Base-by-base conservation (phyloP, 2,113 vertebrate species). In the Ailuropoda melanoleuca region DNA sequence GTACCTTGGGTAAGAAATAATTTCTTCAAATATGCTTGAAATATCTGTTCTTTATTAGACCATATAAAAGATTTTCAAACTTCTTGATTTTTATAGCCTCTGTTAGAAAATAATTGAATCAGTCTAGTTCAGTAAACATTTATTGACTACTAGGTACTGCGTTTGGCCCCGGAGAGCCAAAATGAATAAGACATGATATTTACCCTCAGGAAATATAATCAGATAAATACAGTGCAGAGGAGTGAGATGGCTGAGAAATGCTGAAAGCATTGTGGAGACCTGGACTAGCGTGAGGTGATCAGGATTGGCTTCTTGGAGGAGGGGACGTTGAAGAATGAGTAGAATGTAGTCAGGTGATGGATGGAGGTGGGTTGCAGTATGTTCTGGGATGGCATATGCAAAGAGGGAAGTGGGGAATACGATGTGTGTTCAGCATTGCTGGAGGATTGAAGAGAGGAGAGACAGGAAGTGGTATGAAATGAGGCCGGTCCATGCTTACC, bases 81-180 rank as follows among this genome's bases (percentile, higher is more conserved):
- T 90, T 97, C 80, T 88, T 64, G 56, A 97, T 50, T 97, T 97
- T 94, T 94, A 90, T 58, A 64, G 64, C 64, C 80, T 68, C 75
- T 82, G 66, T 97, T 97, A 80, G 96, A 93, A 96, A 95, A 95
- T 82, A 96, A 95, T 90, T 90, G 94, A 93, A 72, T 88, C 56
- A 75, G 80, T 95, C 48, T 90, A 90, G 80, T 93, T 97, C 62
- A 88, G 68, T 87, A 88, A 96, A 92, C 84, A 75, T 70, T 96
- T 81, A 90, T 92, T 90, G 90, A 68, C 90, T 83, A 15, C 31
- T 86, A 62, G 90, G 78, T 83, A 37, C 95, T 96, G 26, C 60
- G 81, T 88, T 95, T 66, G 91, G 50, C 50, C 75, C 91, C 62
- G 8, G 66, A 80, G 90, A 94, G 56, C 43, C 83, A 68, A 95